Conservation (phyloP, 2,888 invertebrate species). For the Erpobdella octoculata region DNA sequence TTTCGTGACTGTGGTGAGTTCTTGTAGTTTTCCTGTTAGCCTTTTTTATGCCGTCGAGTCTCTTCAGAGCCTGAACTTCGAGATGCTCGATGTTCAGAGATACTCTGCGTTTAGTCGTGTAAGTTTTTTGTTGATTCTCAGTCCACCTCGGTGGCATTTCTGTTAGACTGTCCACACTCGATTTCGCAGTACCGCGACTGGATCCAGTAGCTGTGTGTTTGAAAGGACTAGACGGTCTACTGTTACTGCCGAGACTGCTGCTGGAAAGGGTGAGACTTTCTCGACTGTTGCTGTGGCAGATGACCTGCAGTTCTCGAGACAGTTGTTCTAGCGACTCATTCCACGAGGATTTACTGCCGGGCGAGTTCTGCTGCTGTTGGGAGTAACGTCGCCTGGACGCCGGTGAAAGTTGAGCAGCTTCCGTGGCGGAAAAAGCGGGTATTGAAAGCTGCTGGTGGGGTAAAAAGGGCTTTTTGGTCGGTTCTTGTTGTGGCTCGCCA, state of each 20-base stretch:
- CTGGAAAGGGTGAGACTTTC: neutral
- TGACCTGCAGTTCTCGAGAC: conserved; percentile 3
- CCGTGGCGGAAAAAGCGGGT: neutral
- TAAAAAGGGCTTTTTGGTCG: neutral
- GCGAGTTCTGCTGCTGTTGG: neutral
- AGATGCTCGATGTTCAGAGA: neutral
- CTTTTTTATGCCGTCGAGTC: neutral
- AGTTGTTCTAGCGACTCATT: conserved; percentile 1
- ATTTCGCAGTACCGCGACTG: neutral
- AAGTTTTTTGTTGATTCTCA: neutral
- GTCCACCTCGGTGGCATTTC: neutral
- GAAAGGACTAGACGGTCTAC: neutral
- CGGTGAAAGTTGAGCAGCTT: neutral
- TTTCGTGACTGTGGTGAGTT: neutral
- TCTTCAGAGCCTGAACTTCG: neutral
- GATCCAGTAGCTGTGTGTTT: neutral
- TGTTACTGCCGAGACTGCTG: neutral
- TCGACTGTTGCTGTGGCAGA: neutral
- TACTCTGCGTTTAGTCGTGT: neutral
- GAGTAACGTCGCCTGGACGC: neutral
- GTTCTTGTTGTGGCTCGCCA: neutral
- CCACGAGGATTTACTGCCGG: neutral
- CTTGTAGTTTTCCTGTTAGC: neutral
- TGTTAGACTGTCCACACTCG: neutral
- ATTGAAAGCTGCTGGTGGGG: neutral